Conservation (phyloP, 1,140 invertebrate genomes). For the Pomacea maculata region DNA sequence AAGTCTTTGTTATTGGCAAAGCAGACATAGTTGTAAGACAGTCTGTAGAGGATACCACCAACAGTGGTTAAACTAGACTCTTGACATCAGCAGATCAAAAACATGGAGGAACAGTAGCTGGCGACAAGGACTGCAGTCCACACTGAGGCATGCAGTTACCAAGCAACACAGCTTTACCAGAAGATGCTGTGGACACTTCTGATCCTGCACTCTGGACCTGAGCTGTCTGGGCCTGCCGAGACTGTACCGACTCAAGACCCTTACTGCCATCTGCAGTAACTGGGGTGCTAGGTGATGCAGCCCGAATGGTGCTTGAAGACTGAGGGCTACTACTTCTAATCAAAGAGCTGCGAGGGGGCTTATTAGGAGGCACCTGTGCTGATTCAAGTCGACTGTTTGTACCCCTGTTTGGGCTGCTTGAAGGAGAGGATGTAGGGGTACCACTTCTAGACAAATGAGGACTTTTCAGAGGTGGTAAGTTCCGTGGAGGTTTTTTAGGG, state of each 20-base stretch:
- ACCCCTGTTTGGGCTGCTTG: constrained; percentile 5
- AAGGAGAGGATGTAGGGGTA: constrained; percentile 14
- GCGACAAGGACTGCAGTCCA: background rate
- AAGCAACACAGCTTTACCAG: constrained; percentile 23
- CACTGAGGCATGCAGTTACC: constrained; percentile 20
- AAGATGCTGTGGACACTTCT: background rate
- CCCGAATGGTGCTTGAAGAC: background rate
- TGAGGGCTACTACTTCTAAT: constrained; percentile 15
- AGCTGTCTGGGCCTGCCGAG: constrained; percentile 2
- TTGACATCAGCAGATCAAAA: too few species aligned
- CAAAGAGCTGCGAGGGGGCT: constrained; percentile 9
- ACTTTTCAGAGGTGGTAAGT: constrained; percentile 3
- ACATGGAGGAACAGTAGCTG: too few species aligned
- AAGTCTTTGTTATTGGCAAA: background rate
- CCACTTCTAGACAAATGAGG: constrained; percentile 6
- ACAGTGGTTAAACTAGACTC: background rate
- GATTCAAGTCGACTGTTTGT: background rate
- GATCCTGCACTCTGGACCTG: background rate
- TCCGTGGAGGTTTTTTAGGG: background rate
- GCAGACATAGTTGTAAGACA: background rate
- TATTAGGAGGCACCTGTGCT: constrained; percentile 4
- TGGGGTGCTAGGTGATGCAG: constrained; percentile 6
- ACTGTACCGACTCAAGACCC: constrained; percentile 15
- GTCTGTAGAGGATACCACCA: background rate
- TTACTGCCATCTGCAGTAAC: background rate